phyloP scores from a whole-genome alignment of 2,797 vertebrate genomes.

The Echeneis naucrates region DNA sequence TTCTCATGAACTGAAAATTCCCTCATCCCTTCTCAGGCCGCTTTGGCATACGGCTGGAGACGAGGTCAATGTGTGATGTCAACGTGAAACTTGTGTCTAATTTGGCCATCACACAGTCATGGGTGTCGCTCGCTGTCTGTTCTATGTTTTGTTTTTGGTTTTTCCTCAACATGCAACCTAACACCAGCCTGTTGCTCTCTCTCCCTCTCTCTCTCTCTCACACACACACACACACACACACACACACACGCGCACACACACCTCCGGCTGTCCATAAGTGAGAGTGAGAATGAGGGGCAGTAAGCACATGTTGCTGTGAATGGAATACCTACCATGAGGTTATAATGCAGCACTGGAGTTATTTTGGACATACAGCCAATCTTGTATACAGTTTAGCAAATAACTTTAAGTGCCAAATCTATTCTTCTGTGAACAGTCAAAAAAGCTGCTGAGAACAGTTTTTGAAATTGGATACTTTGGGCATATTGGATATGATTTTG shows the following conservation, averaged over 20 bases:
- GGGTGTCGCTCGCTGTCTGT: slow-evolving; percentile 5
- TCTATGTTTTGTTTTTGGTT: slow-evolving; percentile 6
- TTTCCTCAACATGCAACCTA: slow-evolving; percentile 48
- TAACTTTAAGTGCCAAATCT: not conserved
- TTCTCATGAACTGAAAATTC: not conserved
- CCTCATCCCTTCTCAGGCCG: not conserved
- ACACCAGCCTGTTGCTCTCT: slow-evolving; percentile 43
- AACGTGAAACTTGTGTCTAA: slow-evolving; percentile 1
- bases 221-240: slow-evolving; percentile 25
- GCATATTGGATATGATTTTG: not conserved
- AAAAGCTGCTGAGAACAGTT: not conserved
- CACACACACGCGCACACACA: slow-evolving; percentile 24
- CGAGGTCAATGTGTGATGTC: not conserved
- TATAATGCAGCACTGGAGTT: slow-evolving; percentile 42
- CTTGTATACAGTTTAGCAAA: not conserved
- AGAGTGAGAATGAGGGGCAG: slow-evolving; percentile 35
- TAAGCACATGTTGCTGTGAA: slow-evolving; percentile 76
- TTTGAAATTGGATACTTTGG: not conserved
- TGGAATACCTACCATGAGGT: slow-evolving; percentile 71
- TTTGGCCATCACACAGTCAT: not conserved
- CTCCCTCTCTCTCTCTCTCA: slow-evolving; percentile 26
- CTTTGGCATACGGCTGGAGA: not conserved
- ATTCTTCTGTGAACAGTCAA: not conserved
- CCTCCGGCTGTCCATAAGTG: slow-evolving; percentile 44
- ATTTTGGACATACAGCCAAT: slow-evolving; percentile 32